Base-by-base conservation (phyloP, 2,888 invertebrate genomes). In the Dioctria rufipes region DNA sequence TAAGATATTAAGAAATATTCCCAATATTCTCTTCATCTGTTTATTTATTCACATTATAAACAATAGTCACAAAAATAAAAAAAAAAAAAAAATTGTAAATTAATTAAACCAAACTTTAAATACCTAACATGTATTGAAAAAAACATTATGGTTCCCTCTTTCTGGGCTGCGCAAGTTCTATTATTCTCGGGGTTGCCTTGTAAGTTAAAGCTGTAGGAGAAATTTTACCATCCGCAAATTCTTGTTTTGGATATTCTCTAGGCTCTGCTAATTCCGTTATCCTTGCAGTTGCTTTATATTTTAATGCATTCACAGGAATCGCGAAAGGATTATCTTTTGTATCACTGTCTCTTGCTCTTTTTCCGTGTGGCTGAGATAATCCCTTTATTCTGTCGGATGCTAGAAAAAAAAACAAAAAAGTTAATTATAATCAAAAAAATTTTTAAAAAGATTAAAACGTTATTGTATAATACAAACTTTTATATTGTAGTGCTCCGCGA, bases 161-260 rank as follows among this genome's bases (percentile, higher is more conserved):
- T 46, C 46, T 46, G 5, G 91, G 91, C 84, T 90, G 89, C 5
- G 91, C 89, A 80, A 91, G 84, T 84, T 90, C 89, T 54, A 89
- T 84, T 11, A 90, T 89, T 78, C 91, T 88, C n/a, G 90, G 87
- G 4, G 91, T 87, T 9, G 91, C 86, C 81, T 89, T 89, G 54
- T 91, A 91, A 87, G 90, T 89, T 11, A 91, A 86, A 0, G 91
- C 91, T 8, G 91, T 90, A 25, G 88, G 89, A 1, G 90, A 89
- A 13, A 91, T 86, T 81, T 88, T 90, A 0, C 91, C 89, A 87
- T 91, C 89, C 40, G 87, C 88, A 80, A 87, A 86, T 51, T 42
- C n/a, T 58, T 25, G 13, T 13, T 40, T 42, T 86, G 88, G 84
- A 85, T 88, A 84, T 84, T 89, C 87, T 80, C 85, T 88, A 3